Evolutionary conservation across 2,888 invertebrate species (phyloP).

Genomic region (Arrhopalites spinosus): DNA sequence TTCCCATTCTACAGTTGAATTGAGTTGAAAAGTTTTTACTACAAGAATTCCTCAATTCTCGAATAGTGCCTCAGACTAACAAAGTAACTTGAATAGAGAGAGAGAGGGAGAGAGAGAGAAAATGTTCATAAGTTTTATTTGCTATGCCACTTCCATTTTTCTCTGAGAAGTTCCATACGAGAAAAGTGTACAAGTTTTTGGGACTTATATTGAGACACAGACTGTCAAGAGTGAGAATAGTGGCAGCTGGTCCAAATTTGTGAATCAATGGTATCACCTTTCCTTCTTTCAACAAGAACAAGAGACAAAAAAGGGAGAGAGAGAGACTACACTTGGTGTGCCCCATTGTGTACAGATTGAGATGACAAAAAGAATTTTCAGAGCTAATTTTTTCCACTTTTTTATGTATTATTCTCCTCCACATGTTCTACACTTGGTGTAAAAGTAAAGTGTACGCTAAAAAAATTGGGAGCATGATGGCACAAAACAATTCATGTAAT

Average conservation of each 20-base stretch:
- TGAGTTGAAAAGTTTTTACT: no score
- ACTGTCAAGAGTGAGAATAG: not conserved
- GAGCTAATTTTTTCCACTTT: no score
- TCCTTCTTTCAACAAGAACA: not conserved
- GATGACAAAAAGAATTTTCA: not conserved
- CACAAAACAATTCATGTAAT: no score
- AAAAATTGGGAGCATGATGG: no score
- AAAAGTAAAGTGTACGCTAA: not conserved
- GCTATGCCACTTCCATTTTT: not conserved
- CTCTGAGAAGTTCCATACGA: no score
- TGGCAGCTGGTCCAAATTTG: not conserved
- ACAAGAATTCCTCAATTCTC: no score
- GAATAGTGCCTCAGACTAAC: no score
- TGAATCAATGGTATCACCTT: slow-evolving; percentile 6
- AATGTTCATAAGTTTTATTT: not conserved
- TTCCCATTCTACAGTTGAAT: slow-evolving; percentile 1
- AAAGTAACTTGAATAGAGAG: not conserved
- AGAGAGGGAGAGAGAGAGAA: slow-evolving; percentile 10
- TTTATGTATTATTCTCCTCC: no score
- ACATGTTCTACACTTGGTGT: not conserved
- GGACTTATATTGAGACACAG: no score
- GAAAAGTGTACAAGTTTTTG: no score
- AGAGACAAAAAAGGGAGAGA: no score
- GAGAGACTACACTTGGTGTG: not conserved
- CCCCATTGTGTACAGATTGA: not conserved